phyloP scores from a whole-genome alignment of 2,113 vertebrate species.

The Scolopax mira region DNA sequence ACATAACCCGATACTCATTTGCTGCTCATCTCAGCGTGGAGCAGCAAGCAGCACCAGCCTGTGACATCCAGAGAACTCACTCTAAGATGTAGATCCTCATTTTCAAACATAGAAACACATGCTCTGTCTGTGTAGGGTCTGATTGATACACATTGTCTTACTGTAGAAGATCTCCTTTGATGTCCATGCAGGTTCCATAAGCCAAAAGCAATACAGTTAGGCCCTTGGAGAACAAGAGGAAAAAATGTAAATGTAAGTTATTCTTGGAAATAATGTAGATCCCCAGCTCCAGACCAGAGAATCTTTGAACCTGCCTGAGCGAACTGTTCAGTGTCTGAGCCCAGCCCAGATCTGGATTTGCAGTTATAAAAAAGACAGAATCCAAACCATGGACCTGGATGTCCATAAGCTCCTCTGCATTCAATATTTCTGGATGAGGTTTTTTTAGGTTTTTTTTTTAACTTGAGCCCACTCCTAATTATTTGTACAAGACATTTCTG shows the following conservation, averaged over 20 bases:
- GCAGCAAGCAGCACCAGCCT: not conserved
- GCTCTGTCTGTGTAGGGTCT: not conserved
- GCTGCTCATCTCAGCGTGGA: not conserved
- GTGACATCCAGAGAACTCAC: not conserved
- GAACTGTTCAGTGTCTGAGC: not conserved
- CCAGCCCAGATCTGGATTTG: not conserved
- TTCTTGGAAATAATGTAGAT: slow-evolving; percentile 15
- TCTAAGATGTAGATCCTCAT: not conserved
- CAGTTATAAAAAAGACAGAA: not conserved
- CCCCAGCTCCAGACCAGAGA: not conserved
- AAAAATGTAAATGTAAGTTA: slow-evolving; percentile 10
- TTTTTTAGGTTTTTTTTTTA: not conserved
- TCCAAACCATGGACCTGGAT: not conserved
- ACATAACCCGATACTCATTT: not conserved
- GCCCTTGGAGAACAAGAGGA: not conserved
- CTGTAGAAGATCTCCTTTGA: slow-evolving; percentile 4
- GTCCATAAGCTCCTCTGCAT: not conserved
- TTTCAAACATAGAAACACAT: not conserved
- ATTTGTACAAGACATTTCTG: not conserved
- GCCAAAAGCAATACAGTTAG: not conserved
- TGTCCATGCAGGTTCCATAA: not conserved
- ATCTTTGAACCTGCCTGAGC: not conserved
- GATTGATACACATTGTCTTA: not conserved
- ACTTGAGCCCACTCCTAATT: not conserved
- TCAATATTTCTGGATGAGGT: not conserved